These are phyloP conservation scores for Streptopelia turtur DNA, from an alignment of 2,797 vertebrate genomes.

Conservation along the genomic window DNA sequence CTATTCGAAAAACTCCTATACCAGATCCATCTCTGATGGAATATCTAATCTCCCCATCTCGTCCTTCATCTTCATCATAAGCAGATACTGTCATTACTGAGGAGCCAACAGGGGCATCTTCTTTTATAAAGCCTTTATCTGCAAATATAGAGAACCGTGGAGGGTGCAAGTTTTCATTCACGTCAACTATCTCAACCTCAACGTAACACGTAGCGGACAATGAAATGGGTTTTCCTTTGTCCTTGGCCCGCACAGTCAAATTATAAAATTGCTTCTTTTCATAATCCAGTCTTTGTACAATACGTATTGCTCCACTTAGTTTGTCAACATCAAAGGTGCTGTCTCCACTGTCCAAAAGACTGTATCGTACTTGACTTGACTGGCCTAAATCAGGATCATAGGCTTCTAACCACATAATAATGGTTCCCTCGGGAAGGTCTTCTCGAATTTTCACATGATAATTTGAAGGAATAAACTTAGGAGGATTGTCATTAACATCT, in stretches of 20 bases:
- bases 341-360: conserved; percentile 89
- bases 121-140: conserved; percentile 92
- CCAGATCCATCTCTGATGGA: conserved; percentile 96
- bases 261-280: conserved; percentile 94
- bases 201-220: conserved; percentile 93
- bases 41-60: conserved; percentile 92
- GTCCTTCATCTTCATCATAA: conserved; percentile 90
- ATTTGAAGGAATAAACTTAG: conserved; percentile 91
- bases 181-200: conserved; percentile 93
- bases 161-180: conserved; percentile 94
- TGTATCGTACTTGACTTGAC: conserved; percentile 94
- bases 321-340: conserved; percentile 96
- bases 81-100: conserved; percentile 91
- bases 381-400: conserved; percentile 91
- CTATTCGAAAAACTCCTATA: conserved; percentile 92
- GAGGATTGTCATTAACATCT: conserved; percentile 96
- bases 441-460: conserved; percentile 93
- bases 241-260: conserved; percentile 92
- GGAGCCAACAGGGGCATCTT: conserved; percentile 89
- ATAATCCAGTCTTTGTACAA: conserved; percentile 92
- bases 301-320: conserved; percentile 91
- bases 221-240: conserved; percentile 93
- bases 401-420: conserved; percentile 95
- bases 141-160: conserved; percentile 90
- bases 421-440: conserved; percentile 93